Evolutionary conservation across 2,888 invertebrate species (phyloP).

Genomic region (Laothoe populi): DNA sequence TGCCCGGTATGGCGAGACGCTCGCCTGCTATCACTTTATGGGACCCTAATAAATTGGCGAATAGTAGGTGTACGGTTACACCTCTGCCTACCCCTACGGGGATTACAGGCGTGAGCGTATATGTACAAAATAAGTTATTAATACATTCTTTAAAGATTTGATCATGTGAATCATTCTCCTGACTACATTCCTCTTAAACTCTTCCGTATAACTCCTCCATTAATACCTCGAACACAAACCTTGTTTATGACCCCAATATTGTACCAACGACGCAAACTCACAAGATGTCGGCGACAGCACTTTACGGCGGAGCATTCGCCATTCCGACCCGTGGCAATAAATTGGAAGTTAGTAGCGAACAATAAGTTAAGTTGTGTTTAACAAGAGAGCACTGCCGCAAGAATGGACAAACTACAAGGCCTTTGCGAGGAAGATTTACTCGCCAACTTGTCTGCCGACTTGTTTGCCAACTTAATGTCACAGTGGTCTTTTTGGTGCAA

Average conservation of each 20-base stretch:
- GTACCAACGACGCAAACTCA: conserved; percentile 3
- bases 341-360: conserved; percentile 28
- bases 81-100: no score
- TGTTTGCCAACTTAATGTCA: neutral
- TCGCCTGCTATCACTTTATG: no score
- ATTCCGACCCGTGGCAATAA: conserved; percentile 25
- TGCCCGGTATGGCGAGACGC: no score
- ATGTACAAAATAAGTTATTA: no score
- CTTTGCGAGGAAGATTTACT: conserved; percentile 27
- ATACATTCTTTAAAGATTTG: no score
- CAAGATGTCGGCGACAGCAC: conserved; percentile 22
- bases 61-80: no score
- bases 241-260: conserved; percentile 1
- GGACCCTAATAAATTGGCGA: no score
- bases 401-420: conserved; percentile 22
- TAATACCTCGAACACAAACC: neutral
- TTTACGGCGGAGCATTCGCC: conserved; percentile 18
- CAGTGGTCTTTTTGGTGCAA: neutral
- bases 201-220: neutral
- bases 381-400: conserved; percentile 24
- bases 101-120: no score
- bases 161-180: no score
- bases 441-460: conserved; percentile 18
- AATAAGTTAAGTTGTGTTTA: conserved; percentile 27
- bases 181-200: no score